phyloP scores from a whole-genome alignment of 2,113 vertebrate genomes.

The Marmota flaviventris region DNA sequence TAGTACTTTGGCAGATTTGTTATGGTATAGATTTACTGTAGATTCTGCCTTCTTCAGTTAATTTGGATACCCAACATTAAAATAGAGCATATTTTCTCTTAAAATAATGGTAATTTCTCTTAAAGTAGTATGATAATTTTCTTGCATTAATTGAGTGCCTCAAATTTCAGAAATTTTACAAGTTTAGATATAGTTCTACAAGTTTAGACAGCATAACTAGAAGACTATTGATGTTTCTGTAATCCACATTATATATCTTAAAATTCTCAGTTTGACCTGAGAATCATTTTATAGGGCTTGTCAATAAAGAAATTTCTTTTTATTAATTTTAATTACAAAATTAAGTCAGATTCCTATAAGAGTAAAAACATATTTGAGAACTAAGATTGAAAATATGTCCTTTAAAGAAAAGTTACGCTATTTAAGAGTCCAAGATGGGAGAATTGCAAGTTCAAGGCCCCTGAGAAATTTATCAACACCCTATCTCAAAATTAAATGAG shows the following conservation, averaged over 20 bases:
- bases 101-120: conserved; percentile 7
- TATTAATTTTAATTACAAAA: conserved; percentile 44
- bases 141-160: conserved; percentile 8
- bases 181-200: conserved; percentile 10
- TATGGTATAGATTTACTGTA: neutral
- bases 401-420: conserved; percentile 35
- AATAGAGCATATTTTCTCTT: conserved; percentile 43
- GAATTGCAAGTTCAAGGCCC: neutral
- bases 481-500: neutral
- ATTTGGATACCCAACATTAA: neutral
- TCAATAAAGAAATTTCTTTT: conserved; percentile 50
- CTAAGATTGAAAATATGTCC: conserved; percentile 42
- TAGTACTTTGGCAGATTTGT: neutral
- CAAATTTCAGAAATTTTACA: conserved; percentile 21
- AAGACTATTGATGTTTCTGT: conserved; percentile 12
- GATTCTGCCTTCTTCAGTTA: conserved; percentile 27
- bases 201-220: conserved; percentile 59
- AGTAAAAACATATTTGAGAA: conserved; percentile 49
- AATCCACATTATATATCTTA: conserved; percentile 42
- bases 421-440: neutral
- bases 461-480: neutral
- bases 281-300: neutral
- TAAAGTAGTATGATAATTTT: conserved; percentile 4
- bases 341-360: neutral
- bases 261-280: conserved; percentile 18